These are phyloP conservation scores for Herpetotheres cachinnans DNA, from an alignment of 2,113 vertebrate species.

Conservation along the genomic window DNA sequence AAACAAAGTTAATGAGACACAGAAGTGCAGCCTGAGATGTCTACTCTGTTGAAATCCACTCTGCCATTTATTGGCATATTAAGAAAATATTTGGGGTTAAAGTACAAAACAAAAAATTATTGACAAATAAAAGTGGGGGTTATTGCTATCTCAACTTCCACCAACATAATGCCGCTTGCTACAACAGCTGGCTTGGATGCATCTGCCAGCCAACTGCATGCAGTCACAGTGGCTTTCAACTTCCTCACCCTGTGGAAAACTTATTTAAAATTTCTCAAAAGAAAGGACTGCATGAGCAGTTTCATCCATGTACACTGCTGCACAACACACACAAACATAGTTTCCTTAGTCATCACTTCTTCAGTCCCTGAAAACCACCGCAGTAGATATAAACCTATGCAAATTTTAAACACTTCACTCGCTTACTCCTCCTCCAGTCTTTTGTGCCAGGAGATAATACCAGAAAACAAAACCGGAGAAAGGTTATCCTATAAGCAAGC, in stretches of 20 bases:
- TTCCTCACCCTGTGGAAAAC: background rate
- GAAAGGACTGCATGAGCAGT: background rate
- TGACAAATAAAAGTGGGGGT: background rate
- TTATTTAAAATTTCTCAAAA: background rate
- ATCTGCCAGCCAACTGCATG: background rate
- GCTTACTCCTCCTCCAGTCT: background rate
- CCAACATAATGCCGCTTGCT: background rate
- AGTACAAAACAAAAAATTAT: background rate
- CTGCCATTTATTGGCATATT: background rate
- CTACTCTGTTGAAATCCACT: background rate
- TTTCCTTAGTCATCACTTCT: background rate
- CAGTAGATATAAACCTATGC: background rate
- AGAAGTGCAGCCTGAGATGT: background rate
- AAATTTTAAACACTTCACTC: background rate
- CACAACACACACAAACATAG: fast-evolving
- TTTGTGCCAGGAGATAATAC: background rate
- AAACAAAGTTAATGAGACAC: background rate
- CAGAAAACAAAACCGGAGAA: background rate
- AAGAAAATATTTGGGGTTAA: conserved; percentile 22
- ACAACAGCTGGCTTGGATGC: background rate
- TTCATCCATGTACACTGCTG: background rate
- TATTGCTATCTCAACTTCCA: background rate
- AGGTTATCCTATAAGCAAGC: background rate
- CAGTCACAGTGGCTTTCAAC: background rate
- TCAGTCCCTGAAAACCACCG: background rate